Evolutionary conservation across 2,113 vertebrate species (phyloP).

Genomic region (Clarias magur): DNA sequence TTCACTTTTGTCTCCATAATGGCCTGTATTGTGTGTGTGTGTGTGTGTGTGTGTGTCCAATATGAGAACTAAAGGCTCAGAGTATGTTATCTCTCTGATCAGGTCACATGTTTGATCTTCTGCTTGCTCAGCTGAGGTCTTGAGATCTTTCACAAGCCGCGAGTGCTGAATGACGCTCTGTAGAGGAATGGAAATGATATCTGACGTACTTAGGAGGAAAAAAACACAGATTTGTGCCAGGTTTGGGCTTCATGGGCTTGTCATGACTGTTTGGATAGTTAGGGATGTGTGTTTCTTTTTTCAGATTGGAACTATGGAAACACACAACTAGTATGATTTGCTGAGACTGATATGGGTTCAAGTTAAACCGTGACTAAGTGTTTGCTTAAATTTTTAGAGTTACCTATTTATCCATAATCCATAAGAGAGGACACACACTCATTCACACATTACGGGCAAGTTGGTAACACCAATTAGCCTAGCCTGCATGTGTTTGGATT

Average conservation of each 20-base stretch:
- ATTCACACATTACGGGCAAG: too few species aligned
- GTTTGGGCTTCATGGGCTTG: not conserved
- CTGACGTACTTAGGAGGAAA: not conserved
- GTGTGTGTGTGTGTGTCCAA: not conserved
- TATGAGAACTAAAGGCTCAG: slow-evolving; percentile 28
- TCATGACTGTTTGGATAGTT: not conserved
- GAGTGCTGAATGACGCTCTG: not conserved
- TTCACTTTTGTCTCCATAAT: slow-evolving; percentile 75
- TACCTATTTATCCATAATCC: too few species aligned
- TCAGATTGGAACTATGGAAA: too few species aligned
- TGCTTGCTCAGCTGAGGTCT: slow-evolving; percentile 59
- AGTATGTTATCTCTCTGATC: slow-evolving; percentile 66
- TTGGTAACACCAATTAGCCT: too few species aligned
- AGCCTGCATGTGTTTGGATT: too few species aligned
- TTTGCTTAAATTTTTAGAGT: too few species aligned
- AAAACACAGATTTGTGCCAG: not conserved
- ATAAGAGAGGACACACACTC: too few species aligned
- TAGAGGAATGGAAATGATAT: not conserved
- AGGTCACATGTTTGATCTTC: slow-evolving; percentile 71
- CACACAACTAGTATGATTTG: not conserved
- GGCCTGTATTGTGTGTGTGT: slow-evolving; percentile 5
- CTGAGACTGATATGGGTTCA: not conserved
- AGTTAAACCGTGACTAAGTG: too few species aligned
- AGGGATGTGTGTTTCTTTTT: not conserved
- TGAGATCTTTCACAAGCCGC: not conserved